A percentile compares a stretch with the other conserved stretches of the same genome.
These are phyloP conservation scores for Albula glossodonta DNA, from an alignment of 2,113 vertebrate species.

Conservation along the genomic window DNA sequence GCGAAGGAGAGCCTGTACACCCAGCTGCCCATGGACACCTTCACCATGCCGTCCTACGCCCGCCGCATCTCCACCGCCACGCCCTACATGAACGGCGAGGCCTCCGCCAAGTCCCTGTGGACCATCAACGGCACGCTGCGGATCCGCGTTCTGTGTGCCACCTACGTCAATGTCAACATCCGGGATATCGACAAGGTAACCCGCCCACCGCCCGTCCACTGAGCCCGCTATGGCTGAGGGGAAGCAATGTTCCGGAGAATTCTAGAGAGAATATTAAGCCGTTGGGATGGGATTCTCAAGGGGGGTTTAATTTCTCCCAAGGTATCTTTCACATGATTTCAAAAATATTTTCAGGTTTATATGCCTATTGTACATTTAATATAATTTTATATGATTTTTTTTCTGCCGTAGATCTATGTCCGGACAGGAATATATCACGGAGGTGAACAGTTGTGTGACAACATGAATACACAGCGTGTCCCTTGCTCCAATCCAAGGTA, in stretches of 20 bases:
- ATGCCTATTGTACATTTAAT: too few species aligned
- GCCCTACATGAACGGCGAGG: conserved; percentile 95
- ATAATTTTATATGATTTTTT: background rate
- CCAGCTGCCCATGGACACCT: conserved; percentile 90
- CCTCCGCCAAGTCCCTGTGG: conserved; percentile 91
- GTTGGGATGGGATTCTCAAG: too few species aligned
- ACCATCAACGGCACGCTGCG: conserved; percentile 87
- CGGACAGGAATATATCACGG: conserved; percentile 96
- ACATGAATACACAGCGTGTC: conserved; percentile 95
- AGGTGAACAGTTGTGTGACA: conserved; percentile 96
- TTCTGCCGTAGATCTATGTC: conserved; percentile 86
- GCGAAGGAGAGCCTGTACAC: conserved; percentile 95
- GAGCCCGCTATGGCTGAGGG: too few species aligned
- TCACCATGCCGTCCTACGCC: conserved; percentile 95
- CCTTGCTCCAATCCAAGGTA: conserved; percentile 98
- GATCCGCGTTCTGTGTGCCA: conserved; percentile 93
- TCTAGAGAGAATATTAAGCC: too few species aligned
- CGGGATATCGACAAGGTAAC: conserved; percentile 97
- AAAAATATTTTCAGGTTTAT: too few species aligned
- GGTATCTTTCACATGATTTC: too few species aligned
- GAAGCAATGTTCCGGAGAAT: too few species aligned
- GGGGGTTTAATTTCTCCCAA: too few species aligned
- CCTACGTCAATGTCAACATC: conserved; percentile 98
- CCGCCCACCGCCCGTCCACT: background rate
- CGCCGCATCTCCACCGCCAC: conserved; percentile 96